Conservation (phyloP, 1,140 invertebrate genomes). For the Daktulosphaira vitifoliae region DNA sequence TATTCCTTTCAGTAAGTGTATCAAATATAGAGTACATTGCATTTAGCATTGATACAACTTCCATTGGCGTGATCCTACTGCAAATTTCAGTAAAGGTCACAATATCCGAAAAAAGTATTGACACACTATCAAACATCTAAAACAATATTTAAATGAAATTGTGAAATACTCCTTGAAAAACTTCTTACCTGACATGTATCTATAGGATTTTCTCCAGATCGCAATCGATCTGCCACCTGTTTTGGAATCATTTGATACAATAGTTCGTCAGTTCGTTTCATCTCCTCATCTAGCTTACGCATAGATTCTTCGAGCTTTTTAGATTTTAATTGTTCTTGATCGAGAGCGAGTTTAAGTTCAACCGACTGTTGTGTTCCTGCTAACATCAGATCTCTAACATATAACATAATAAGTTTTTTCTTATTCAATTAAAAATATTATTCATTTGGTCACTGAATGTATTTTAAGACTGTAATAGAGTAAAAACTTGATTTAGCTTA, state of each 20-base stretch:
- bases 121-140: conserved; percentile 90
- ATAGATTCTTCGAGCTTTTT: conserved; percentile 94
- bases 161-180: too few species aligned
- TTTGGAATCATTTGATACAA: conserved; percentile 99
- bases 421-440: too few species aligned
- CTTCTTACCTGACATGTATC: conserved; percentile 82
- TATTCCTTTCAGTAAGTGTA: conserved; percentile 79
- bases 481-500: too few species aligned
- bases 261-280: conserved; percentile 88
- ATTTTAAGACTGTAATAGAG: too few species aligned
- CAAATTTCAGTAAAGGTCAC: conserved; percentile 96
- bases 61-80: conserved; percentile 87
- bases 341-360: conserved; percentile 86
- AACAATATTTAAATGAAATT: conserved; percentile 23
- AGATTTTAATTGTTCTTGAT: conserved; percentile 94
- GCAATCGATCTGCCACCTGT: conserved; percentile 82
- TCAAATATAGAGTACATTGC: conserved; percentile 92
- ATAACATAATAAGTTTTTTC: too few species aligned
- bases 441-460: too few species aligned
- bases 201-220: conserved; percentile 85
- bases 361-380: conserved; percentile 95
- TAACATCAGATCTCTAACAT: conserved; percentile 78
- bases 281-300: conserved; percentile 89
- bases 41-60: conserved; percentile 94
- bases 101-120: conserved; percentile 92